Percentiles rank a stretch among this genome's conserved stretches.
Evolutionary conservation across 2,113 vertebrate genomes (phyloP).

Genomic region (Leucoraja erinaceus): DNA sequence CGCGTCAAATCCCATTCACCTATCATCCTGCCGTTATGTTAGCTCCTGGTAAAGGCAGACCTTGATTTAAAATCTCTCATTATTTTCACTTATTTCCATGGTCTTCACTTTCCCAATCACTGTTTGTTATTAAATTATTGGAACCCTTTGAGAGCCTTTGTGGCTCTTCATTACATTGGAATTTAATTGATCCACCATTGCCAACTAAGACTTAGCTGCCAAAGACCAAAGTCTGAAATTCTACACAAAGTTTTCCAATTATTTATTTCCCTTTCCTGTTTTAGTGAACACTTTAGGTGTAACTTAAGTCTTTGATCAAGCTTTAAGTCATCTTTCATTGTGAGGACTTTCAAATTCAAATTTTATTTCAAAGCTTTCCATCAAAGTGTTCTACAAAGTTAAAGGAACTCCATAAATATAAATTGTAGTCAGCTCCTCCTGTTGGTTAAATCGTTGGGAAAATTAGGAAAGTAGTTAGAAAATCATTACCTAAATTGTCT

Average conservation of each 20-base stretch:
- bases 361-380: neutral
- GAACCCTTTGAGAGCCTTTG: neutral
- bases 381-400: neutral
- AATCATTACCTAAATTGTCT: neutral
- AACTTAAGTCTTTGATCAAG: neutral
- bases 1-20: too few relatives aligned
- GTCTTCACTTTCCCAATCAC: neutral
- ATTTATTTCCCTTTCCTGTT: neutral
- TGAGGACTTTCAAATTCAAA: neutral
- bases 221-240: neutral
- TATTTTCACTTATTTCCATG: neutral
- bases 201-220: neutral
- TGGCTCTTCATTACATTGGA: neutral
- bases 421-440: neutral
- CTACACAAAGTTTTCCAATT: neutral
- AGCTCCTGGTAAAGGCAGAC: neutral
- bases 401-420: neutral
- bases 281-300: neutral
- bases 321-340: neutral
- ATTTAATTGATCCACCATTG: neutral
- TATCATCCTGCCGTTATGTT: too few relatives aligned
- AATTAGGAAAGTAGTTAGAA: neutral
- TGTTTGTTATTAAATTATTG: neutral
- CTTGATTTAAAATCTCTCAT: neutral
- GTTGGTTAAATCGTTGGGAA: neutral